These are phyloP conservation scores for Xiphydria camelus DNA, from an alignment of 2,888 invertebrate genomes.

Conservation along the genomic window DNA sequence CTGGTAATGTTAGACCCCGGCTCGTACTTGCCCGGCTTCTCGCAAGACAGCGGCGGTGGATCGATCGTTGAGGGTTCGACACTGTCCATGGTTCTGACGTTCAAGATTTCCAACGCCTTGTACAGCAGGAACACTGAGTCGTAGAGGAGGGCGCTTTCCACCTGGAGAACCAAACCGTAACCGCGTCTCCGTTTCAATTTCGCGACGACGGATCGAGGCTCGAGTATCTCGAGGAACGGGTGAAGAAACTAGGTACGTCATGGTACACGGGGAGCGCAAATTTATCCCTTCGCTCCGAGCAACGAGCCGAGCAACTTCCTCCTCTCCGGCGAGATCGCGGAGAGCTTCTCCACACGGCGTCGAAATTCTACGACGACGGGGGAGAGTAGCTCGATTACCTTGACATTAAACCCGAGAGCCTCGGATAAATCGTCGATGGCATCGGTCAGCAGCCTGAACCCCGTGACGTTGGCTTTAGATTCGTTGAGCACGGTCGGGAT, in stretches of 20 bases:
- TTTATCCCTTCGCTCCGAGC: no score
- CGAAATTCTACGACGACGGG: no score
- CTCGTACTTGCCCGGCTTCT: slow-evolving; percentile 47
- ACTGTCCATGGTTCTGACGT: slow-evolving; percentile 46
- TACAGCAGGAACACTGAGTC: slow-evolving; percentile 83
- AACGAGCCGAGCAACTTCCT: no score
- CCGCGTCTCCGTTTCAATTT: background rate
- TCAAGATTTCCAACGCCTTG: slow-evolving; percentile 72
- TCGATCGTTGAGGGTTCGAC: slow-evolving; percentile 28
- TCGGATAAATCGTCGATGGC: slow-evolving; percentile 23
- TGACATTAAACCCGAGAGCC: background rate
- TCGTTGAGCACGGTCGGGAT: slow-evolving; percentile 32
- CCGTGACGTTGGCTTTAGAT: slow-evolving; percentile 43
- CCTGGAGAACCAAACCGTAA: slow-evolving; percentile 60
- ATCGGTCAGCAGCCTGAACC: slow-evolving; percentile 37
- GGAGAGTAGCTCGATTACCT: no score
- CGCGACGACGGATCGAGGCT: background rate
- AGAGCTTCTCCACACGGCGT: no score
- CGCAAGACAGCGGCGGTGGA: slow-evolving; percentile 55
- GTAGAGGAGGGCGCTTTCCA: slow-evolving; percentile 79
- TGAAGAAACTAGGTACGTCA: no score
- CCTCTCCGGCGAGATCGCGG: no score
- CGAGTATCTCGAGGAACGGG: no score
- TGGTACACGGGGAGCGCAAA: no score
- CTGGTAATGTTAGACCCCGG: slow-evolving; percentile 41